phyloP scores from a whole-genome alignment of 2,797 vertebrate genomes.

The Chlorospingus semifuscus region DNA sequence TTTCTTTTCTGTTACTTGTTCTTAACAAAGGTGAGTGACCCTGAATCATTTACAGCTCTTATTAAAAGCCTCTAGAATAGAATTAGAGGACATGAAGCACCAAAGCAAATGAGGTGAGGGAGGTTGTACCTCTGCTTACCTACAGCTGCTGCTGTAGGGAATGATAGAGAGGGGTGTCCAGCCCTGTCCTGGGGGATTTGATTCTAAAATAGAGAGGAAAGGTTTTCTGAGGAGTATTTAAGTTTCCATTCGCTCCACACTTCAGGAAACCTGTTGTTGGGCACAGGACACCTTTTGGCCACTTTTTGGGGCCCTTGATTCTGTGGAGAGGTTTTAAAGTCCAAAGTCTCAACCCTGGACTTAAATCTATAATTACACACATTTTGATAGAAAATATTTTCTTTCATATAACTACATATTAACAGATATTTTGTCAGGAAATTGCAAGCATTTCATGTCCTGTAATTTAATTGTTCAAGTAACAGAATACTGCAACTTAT shows the following conservation, averaged over 20 bases:
- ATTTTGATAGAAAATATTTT: not conserved
- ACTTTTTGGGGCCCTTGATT: not conserved
- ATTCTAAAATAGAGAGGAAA: not conserved
- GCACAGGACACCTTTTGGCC: constrained; percentile 64
- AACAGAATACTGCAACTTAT: not conserved
- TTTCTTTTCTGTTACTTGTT: not conserved
- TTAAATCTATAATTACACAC: not conserved
- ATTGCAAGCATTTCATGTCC: not conserved
- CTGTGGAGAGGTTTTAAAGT: not conserved
- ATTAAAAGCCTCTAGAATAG: not conserved
- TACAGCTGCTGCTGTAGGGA: not conserved
- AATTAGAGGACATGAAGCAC: not conserved
- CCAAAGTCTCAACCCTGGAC: not conserved
- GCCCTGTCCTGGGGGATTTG: not conserved
- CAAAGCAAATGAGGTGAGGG: not conserved
- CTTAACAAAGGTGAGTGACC: not conserved
- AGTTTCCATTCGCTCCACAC: constrained; percentile 71
- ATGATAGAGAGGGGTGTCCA: not conserved
- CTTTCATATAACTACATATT: not conserved
- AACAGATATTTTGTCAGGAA: not conserved
- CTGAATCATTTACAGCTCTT: not conserved
- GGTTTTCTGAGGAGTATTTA: constrained; percentile 65
- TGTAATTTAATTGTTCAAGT: not conserved
- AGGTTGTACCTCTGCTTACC: not conserved
- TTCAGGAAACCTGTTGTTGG: constrained; percentile 80